These are phyloP conservation scores for Allobates femoralis DNA, from an alignment of 2,797 vertebrate species.

Conservation along the genomic window DNA sequence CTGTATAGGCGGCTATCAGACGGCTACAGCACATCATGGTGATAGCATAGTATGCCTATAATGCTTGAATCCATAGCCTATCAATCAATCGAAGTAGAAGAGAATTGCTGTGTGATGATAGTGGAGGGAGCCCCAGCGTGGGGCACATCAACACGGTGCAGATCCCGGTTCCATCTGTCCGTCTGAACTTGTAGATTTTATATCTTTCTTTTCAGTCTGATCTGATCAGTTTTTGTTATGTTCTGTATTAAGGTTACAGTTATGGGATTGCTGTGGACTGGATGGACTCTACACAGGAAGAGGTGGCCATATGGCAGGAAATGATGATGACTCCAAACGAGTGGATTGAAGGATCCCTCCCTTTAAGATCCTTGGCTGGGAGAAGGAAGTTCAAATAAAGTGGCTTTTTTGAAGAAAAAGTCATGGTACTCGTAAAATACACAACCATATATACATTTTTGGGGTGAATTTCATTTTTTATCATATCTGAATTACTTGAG, in stretches of 20 bases:
- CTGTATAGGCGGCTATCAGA: too few species aligned
- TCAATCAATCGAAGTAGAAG: too few species aligned
- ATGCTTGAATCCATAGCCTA: too few species aligned
- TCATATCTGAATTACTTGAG: constrained; percentile 19
- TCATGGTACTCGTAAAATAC: constrained; percentile 5
- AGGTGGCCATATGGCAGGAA: constrained; percentile 76
- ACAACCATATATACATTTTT: neutral
- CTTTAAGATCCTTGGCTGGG: constrained; percentile 71
- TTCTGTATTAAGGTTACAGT: constrained; percentile 67
- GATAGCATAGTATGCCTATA: too few species aligned
- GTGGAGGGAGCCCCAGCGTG: too few species aligned
- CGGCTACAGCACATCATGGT: too few species aligned
- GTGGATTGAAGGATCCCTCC: constrained; percentile 74
- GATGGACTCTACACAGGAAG: constrained; percentile 76
- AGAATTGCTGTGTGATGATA: too few species aligned
- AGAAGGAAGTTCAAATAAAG: constrained; percentile 72
- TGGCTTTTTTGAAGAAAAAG: neutral
- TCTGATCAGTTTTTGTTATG: constrained; percentile 1
- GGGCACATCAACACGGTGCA: too few species aligned
- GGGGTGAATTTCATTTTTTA: neutral
- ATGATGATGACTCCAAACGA: constrained; percentile 73
- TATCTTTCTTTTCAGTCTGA: neutral
- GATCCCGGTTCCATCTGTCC: too few species aligned
- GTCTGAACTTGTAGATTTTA: neutral
- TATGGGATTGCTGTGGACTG: constrained; percentile 75